Evolutionary conservation across 2,797 vertebrate genomes (phyloP).

Genomic region (Anabas testudineus): DNA sequence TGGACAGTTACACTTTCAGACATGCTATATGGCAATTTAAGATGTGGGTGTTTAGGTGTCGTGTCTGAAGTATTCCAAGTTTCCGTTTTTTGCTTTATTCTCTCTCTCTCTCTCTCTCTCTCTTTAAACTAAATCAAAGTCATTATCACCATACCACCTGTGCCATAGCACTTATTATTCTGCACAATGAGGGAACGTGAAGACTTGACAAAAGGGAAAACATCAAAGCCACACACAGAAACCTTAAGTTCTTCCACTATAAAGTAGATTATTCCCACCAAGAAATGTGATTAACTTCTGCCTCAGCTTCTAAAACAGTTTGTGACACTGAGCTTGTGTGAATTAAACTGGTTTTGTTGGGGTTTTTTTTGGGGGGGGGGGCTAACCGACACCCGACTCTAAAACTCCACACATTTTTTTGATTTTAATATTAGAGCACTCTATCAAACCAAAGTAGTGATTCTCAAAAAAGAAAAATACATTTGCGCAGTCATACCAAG

Average conservation of each 20-base stretch:
- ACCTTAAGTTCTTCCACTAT: background rate
- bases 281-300: conserved; percentile 40
- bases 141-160: conserved; percentile 23
- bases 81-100: background rate
- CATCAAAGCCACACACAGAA: conserved; percentile 11
- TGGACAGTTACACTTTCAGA: conserved; percentile 29
- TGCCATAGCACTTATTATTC: conserved; percentile 11
- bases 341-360: background rate
- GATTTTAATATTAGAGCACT: no score
- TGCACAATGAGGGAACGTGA: conserved; percentile 27
- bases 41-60: conserved; percentile 25
- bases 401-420: no score
- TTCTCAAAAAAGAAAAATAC: background rate
- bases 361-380: no score
- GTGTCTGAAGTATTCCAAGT: conserved; percentile 12
- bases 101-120: conserved; percentile 2
- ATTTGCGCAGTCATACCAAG: conserved; percentile 1
- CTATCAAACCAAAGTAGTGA: no score
- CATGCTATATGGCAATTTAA: conserved; percentile 30
- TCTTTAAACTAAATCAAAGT: conserved; percentile 15
- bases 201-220: conserved; percentile 4
- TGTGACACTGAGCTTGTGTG: conserved; percentile 49
- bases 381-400: no score
- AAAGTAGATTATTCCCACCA: background rate
- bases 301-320: conserved; percentile 31